Evolutionary conservation across 2,888 invertebrate genomes (phyloP).

Genomic region (Cremastinae sp.): DNA sequence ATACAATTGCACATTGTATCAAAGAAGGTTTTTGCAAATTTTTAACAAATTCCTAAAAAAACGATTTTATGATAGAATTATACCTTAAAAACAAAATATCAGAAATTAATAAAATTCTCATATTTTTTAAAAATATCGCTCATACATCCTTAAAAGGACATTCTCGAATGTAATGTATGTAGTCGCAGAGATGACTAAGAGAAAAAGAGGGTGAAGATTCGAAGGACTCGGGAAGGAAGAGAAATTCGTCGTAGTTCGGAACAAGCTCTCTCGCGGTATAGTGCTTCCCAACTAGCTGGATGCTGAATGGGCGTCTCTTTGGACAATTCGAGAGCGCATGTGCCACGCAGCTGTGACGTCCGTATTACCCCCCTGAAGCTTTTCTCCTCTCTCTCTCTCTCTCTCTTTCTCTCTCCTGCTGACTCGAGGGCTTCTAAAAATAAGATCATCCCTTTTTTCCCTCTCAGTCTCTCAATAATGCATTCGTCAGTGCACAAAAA

Average conservation of each 20-base stretch:
- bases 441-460: constrained; percentile 64
- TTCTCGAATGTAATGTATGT: constrained; percentile 21
- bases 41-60: too few species aligned
- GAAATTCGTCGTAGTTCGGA: constrained; percentile 36
- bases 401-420: constrained; percentile 25
- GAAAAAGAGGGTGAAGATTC: constrained; percentile 26
- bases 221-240: constrained; percentile 43
- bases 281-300: constrained; percentile 59
- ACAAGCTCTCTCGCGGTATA: constrained; percentile 25
- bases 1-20: too few species aligned
- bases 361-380: constrained; percentile 57
- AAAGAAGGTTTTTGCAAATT: too few species aligned
- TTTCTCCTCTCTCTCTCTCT: constrained; percentile 23
- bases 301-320: constrained; percentile 68
- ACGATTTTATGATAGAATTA: too few species aligned
- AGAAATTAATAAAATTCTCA: too few species aligned
- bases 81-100: too few species aligned
- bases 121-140: too few species aligned
- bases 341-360: constrained; percentile 73
- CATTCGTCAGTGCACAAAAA: constrained; percentile 28
- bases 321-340: constrained; percentile 68
- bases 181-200: constrained; percentile 20
- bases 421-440: constrained; percentile 72
- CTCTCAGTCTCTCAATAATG: constrained; percentile 19
- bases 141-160: too few species aligned